Percentiles rank a stretch among this genome's conserved stretches.
Evolutionary conservation across 2,888 invertebrate genomes (phyloP).

Genomic region (Agrochola lychnidis): DNA sequence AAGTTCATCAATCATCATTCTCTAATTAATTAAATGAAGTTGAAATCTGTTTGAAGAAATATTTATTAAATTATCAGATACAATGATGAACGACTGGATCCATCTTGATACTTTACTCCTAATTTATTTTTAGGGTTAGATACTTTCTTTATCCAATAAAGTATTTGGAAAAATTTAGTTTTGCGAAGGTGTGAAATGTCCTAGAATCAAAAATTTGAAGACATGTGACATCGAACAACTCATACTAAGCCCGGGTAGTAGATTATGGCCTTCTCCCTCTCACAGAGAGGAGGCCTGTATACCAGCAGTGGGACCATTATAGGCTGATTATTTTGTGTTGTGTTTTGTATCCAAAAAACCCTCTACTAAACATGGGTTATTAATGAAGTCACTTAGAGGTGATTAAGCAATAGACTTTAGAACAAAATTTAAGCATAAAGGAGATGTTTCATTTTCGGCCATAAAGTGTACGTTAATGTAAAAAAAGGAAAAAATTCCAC

Average conservation of each 20-base stretch:
- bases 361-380: background rate
- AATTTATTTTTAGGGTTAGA: background rate
- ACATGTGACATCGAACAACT: no score
- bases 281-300: no score
- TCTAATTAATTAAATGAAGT: conserved; percentile 33
- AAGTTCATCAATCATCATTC: conserved; percentile 40
- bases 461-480: no score
- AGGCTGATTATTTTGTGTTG: no score
- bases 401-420: background rate
- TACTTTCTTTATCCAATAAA: background rate
- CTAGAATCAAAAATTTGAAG: no score
- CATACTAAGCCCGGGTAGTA: no score
- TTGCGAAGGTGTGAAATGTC: no score
- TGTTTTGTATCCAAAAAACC: background rate
- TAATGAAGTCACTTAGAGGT: background rate
- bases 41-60: conserved; percentile 32
- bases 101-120: conserved; percentile 17
- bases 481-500: no score
- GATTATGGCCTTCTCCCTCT: no score
- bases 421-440: background rate
- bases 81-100: conserved; percentile 32
- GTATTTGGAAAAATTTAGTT: background rate
- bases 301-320: no score
- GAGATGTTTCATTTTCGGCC: no score
- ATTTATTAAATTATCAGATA: conserved; percentile 50